Evolutionary conservation across 1,140 invertebrate species (phyloP), one percentile per base, ranked within the genome.

Genomic region (Neodiprion virginianus): DNA sequence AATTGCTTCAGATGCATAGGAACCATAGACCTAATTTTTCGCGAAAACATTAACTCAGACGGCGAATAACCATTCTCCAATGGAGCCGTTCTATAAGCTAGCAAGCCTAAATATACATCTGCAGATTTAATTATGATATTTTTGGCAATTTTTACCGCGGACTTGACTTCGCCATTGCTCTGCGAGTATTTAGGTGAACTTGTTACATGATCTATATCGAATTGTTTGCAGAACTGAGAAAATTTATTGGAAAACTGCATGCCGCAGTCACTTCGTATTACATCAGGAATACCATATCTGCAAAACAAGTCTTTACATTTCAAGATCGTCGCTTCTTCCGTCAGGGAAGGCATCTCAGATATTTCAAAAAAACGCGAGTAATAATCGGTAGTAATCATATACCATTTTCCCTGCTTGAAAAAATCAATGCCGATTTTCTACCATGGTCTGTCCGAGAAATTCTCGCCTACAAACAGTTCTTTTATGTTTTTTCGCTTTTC

Each of bases 91-190:
- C 79, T 67, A 65, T 81, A 79, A 12, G 79, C 72, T 9, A 79
- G n/a, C 7, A 80, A 40, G 9, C 69, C 76, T 12, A 69, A 14
- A 28, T 75, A 28, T 5, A 75, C 75, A 49, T 81, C 76, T 10
- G 61, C 47, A 17, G 71, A 73, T 77, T 84, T 84, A 74, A 74
- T 79, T 23, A 82, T 69, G 7, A 80, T 68, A 11, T 72, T 78
- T 76, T 83, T 82, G 23, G 78, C 76, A 7, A 79, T 79, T 69
- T 82, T 82, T n/a, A 84, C 79, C 7, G 80, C 77, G 17, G 79
- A 74, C 69, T 85, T 82, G 28, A 75, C 78, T 49, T 73, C 74
- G 12, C 80, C 81, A 74, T 85, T 84, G 14, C 78, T 79, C 74
- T 79, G 79, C 50, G 77, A 75, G 72, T 80, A 80, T 48, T 82